Percentiles rank a stretch among this genome's conserved stretches.
These are phyloP conservation scores for Lagodon rhomboides DNA, from an alignment of 2,797 vertebrate genomes.

Conservation along the genomic window DNA sequence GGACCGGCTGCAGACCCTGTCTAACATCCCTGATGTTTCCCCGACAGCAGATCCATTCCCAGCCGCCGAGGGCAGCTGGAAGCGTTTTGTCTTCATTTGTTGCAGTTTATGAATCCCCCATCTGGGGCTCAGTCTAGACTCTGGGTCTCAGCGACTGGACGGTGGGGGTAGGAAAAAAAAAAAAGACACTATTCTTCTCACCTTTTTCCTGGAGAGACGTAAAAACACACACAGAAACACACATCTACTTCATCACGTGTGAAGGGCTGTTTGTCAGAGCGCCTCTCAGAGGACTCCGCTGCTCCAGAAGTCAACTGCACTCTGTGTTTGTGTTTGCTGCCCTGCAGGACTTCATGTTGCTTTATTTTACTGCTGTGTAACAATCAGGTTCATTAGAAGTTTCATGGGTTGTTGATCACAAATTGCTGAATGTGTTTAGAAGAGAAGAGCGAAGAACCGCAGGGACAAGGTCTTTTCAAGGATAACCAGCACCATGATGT, in stretches of 20 bases:
- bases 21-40: not conserved
- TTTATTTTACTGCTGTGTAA: not conserved
- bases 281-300: conserved; percentile 45
- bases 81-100: conserved; percentile 72
- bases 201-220: conserved; percentile 20
- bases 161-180: conserved; percentile 27
- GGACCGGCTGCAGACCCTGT: conserved; percentile 24
- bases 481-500: not conserved
- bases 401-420: not conserved
- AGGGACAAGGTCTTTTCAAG: conserved; percentile 8
- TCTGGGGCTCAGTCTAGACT: conserved; percentile 56
- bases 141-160: conserved; percentile 17
- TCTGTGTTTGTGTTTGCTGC: conserved; percentile 8
- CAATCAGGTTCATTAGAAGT: not conserved
- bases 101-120: conserved; percentile 58
- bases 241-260: conserved; percentile 38
- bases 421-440: not conserved
- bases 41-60: conserved; percentile 13
- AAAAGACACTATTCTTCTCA: conserved; percentile 47
- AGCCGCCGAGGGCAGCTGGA: conserved; percentile 46
- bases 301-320: conserved; percentile 15
- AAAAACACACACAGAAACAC: conserved; percentile 16
- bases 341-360: conserved; percentile 19
- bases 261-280: conserved; percentile 30
- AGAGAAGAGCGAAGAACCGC: not conserved